A percentile compares a stretch with the other conserved stretches of the same genome.
phyloP scores from a whole-genome alignment of 1,140 invertebrate species.

The Aphis craccivora region DNA sequence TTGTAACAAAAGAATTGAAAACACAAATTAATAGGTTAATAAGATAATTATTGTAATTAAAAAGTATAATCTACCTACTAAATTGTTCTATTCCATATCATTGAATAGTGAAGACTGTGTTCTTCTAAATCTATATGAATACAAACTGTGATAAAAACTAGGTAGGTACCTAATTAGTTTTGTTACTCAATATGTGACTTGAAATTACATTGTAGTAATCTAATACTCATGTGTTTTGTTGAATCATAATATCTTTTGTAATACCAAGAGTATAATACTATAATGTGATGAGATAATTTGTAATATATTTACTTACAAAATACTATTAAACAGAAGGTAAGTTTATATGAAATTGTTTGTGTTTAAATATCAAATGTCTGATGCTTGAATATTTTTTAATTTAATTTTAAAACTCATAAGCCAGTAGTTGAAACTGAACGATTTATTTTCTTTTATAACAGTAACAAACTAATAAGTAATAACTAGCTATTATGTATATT shows the following conservation, averaged over 20 bases:
- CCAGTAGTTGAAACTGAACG: too few species aligned
- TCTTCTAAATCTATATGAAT: background rate
- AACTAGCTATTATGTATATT: background rate
- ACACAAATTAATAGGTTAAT: background rate
- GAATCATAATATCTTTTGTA: background rate
- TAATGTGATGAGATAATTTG: background rate
- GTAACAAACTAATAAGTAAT: background rate
- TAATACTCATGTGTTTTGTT: background rate
- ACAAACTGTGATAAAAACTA: background rate
- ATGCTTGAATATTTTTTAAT: background rate
- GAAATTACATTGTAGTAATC: background rate
- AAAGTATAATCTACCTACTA: background rate
- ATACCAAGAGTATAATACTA: background rate
- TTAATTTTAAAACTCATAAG: background rate
- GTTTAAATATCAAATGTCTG: background rate
- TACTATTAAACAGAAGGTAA: background rate
- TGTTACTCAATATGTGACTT: background rate
- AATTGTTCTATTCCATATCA: background rate
- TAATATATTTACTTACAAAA: background rate
- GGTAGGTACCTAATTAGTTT: background rate
- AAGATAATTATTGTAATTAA: background rate
- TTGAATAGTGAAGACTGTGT: background rate
- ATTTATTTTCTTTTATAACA: background rate
- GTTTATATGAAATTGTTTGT: background rate
- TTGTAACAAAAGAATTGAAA: background rate